Evolutionary conservation across 2,888 invertebrate genomes (phyloP), one percentile per base, ranked within the genome.

Genomic region (Cheilosia variabilis): DNA sequence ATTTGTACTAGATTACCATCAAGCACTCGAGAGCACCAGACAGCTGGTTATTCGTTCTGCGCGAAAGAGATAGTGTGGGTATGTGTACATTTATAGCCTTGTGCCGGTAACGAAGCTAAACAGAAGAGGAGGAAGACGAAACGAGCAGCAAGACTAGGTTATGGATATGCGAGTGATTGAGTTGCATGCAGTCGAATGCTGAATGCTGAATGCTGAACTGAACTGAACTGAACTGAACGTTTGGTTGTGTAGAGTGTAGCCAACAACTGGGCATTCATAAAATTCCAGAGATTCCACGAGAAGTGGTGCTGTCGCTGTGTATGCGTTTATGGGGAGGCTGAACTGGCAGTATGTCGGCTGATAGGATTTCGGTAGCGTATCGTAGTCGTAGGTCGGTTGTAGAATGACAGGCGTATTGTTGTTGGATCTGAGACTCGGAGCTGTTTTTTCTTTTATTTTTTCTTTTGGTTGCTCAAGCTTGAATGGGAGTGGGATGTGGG

Each of bases 331-430:
- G 24, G 65, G 50, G 75, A 68, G 69, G 53, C 63, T 66, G 71
- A 66, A 65, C 58, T 69, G 71, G 62, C 43, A 55, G 57, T 34
- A 68, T 78, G 79, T 75, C 55, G 55, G 73, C 63, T 45, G 78
- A 72, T 81, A 37, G 86, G 71, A 60, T 76, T 75, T 86, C 76
- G 77, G 80, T 81, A 84, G 75, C 81, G 72, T 80, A 81, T 81
- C 81, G 86, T 86, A 86, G 86, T 86, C 86, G 86, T 86, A 86
- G 86, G 86, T 86, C 86, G 86, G 75, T 79, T 81, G 76, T 77
- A 81, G 80, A 72, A 58, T 86, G 71, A 73, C 83, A 75, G 62
- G 60, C 76, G 71, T 55, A 68, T 86, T 75, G 65, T 83, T 83
- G 72, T 66, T 79, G 62, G 37, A 24, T 37, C 53, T 50, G 43